Evolutionary conservation across 1,140 invertebrate genomes (phyloP).

Genomic region (Penaeus indicus): DNA sequence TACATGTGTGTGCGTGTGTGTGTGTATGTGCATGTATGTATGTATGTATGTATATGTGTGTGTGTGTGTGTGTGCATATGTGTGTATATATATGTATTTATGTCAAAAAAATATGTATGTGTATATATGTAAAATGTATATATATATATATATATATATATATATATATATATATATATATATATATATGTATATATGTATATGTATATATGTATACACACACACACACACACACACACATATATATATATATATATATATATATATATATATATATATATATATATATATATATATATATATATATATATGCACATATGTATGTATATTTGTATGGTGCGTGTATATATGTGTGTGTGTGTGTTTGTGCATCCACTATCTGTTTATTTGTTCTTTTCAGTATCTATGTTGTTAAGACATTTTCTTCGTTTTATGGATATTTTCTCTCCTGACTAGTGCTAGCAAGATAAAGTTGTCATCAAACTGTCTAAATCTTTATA

Average conservation of each 20-base stretch:
- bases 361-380: not conserved
- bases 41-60: not conserved
- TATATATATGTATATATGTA: not conserved
- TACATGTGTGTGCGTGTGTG: not conserved
- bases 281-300: constrained; percentile 6
- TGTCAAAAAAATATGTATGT: not conserved
- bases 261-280: constrained; percentile 24
- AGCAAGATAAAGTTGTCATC: too few relatives aligned
- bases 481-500: too few relatives aligned
- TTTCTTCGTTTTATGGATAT: too few relatives aligned
- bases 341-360: not conserved
- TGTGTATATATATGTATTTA: not conserved
- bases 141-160: constrained; percentile 6
- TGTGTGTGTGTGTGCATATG: not conserved
- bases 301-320: not conserved
- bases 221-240: not conserved
- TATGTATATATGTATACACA: not conserved
- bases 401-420: too few relatives aligned
- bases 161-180: constrained; percentile 8
- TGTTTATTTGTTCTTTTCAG: not conserved
- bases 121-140: not conserved
- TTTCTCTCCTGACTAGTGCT: too few relatives aligned
- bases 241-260: not conserved
- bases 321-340: not conserved
- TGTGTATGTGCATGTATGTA: not conserved